Conservation (phyloP, 37 sponge, comb jelly and placozoan genomes). For the Halisarca cf. caerulea region DNA sequence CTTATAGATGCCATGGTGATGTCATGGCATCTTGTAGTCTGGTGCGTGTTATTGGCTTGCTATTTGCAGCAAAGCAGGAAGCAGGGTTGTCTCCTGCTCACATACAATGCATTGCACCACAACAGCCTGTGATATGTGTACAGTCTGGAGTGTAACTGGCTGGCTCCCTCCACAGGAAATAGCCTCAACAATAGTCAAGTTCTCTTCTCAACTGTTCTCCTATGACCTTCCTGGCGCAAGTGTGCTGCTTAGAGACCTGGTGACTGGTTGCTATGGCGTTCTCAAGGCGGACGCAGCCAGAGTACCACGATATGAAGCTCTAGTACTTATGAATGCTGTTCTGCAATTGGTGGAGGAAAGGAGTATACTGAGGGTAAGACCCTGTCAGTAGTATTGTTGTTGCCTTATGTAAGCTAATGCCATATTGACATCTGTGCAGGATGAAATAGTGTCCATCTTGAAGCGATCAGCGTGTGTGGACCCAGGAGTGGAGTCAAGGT, state of each 20-base stretch:
- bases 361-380: too few relatives aligned
- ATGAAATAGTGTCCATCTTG: constrained; percentile 37
- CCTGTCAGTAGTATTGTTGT: too few relatives aligned
- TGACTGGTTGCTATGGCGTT: constrained; percentile 50
- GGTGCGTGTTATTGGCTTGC: too few relatives aligned
- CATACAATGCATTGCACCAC: too few relatives aligned
- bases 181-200: constrained; percentile 26
- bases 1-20: too few relatives aligned
- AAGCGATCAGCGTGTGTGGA: constrained; percentile 51
- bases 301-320: neutral
- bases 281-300: neutral
- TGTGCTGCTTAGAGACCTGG: constrained; percentile 54
- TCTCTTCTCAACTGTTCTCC: constrained; percentile 49
- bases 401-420: too few relatives aligned
- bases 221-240: constrained; percentile 55
- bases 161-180: neutral
- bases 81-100: too few relatives aligned
- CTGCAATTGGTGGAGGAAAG: too few relatives aligned
- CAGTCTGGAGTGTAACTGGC: neutral
- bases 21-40: too few relatives aligned
- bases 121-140: too few relatives aligned
- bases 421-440: constrained; percentile 1
- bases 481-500: constrained; percentile 32
- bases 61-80: too few relatives aligned
- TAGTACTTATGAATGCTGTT: neutral